Evolutionary conservation across 2,113 vertebrate genomes (phyloP).

Genomic region (Psilopogon haemacephalus): DNA sequence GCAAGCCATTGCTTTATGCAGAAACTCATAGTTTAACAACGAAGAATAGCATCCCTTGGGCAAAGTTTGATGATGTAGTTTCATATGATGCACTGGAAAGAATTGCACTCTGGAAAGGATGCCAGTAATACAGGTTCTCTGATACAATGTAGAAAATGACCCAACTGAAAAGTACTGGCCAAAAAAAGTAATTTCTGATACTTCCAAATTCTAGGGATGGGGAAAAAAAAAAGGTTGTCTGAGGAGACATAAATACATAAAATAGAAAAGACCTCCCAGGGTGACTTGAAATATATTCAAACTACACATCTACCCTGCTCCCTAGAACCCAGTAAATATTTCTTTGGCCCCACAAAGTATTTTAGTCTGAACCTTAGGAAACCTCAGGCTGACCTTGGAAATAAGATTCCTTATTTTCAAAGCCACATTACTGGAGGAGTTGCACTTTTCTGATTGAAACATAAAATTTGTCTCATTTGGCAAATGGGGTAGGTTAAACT

Average conservation of each 20-base stretch:
- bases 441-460: constrained; percentile 13
- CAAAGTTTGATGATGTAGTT: not conserved
- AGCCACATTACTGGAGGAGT: constrained; percentile 28
- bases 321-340: constrained; percentile 59
- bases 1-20: not conserved
- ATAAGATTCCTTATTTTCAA: constrained; percentile 54
- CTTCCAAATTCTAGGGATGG: not conserved
- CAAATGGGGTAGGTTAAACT: not conserved
- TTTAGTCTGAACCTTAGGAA: constrained; percentile 57
- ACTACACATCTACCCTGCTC: constrained; percentile 44
- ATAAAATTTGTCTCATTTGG: constrained; percentile 40
- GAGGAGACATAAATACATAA: constrained; percentile 43
- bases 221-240: not conserved
- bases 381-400: constrained; percentile 60
- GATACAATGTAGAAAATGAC: not conserved
- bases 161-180: not conserved
- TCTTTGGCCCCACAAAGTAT: constrained; percentile 40
- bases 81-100: not conserved
- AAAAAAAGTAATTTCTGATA: not conserved
- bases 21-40: not conserved
- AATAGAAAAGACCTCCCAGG: constrained; percentile 59
- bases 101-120: not conserved
- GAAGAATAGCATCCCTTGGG: not conserved
- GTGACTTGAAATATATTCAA: constrained; percentile 53
- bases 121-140: not conserved